phyloP scores from a whole-genome alignment of 2,113 vertebrate genomes.

The Acanthochromis polyacanthus region DNA sequence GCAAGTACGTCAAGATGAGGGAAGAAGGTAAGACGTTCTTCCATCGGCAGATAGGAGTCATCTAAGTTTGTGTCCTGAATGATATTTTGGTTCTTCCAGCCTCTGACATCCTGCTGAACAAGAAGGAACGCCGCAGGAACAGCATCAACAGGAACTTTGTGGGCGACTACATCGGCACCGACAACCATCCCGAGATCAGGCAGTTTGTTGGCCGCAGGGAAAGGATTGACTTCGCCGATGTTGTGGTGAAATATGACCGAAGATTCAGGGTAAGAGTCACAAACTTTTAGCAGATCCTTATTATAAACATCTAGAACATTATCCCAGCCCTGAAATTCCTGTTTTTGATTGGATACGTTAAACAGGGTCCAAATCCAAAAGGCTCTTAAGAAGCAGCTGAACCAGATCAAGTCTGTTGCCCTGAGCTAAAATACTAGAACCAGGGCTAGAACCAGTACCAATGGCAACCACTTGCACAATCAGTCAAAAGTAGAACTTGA shows the following conservation, averaged over 20 bases:
- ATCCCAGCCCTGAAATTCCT: too few relatives aligned
- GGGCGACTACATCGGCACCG: conserved; percentile 88
- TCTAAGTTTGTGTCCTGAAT: neutral
- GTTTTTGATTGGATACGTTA: too few relatives aligned
- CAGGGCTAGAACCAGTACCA: neutral
- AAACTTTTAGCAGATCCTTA: too few relatives aligned
- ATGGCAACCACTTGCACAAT: neutral
- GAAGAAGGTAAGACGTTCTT: conserved; percentile 82
- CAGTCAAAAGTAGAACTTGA: too few relatives aligned
- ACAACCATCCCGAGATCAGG: conserved; percentile 85
- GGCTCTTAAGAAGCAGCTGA: too few relatives aligned
- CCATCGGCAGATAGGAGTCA: too few relatives aligned
- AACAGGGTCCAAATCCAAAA: too few relatives aligned
- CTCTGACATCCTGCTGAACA: conserved; percentile 88
- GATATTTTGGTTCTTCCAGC: conserved; percentile 69
- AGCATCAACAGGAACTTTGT: conserved; percentile 90
- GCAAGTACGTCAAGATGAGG: conserved; percentile 89
- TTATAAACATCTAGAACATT: too few relatives aligned
- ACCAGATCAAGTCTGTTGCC: too few relatives aligned
- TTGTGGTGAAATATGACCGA: conserved; percentile 87
- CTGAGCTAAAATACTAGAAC: too few relatives aligned
- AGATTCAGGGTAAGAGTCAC: conserved; percentile 83
- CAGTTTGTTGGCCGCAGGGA: conserved; percentile 88
- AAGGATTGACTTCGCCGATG: conserved; percentile 88
- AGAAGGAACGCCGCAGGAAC: conserved; percentile 88